phyloP scores from a whole-genome alignment of 2,797 vertebrate genomes.

The Amniataba percoides region DNA sequence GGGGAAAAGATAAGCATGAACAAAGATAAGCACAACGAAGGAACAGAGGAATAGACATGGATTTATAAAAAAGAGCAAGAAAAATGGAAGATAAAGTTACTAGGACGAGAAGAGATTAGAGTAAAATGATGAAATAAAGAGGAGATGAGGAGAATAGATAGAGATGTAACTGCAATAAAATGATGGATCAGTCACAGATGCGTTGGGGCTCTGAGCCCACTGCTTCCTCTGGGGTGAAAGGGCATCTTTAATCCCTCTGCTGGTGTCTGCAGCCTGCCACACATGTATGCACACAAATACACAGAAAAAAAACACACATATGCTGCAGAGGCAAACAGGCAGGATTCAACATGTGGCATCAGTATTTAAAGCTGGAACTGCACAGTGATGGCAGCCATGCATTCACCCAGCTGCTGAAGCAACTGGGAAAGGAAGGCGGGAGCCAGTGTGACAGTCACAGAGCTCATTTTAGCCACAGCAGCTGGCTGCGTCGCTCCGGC shows the following conservation, averaged over 20 bases:
- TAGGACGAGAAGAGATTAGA: constrained; percentile 22
- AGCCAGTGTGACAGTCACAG: constrained; percentile 19
- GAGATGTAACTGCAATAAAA: constrained; percentile 30
- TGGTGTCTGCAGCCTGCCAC: constrained; percentile 34
- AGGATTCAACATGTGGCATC: constrained; percentile 30
- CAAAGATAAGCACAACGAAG: constrained; percentile 39
- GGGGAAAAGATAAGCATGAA: constrained; percentile 38
- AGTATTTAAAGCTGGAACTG: constrained; percentile 55
- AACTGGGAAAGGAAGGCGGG: background rate
- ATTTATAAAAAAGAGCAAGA: background rate
- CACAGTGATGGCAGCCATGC: constrained; percentile 26
- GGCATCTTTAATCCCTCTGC: constrained; percentile 37
- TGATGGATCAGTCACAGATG: constrained; percentile 46
- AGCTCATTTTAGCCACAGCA: constrained; percentile 42
- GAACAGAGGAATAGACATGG: background rate
- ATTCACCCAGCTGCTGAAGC: constrained; percentile 22
- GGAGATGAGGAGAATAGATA: constrained; percentile 21
- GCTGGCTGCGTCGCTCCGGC: constrained; percentile 38
- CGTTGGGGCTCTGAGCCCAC: constrained; percentile 13
- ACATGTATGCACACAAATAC: constrained; percentile 16
- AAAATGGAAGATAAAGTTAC: constrained; percentile 24
- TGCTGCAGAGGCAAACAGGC: constrained; percentile 25
- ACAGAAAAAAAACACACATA: constrained; percentile 8
- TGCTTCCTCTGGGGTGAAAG: constrained; percentile 45
- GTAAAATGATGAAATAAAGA: constrained; percentile 49